Conservation (phyloP, 2,888 invertebrate species). For the Drosophila limbata region DNA sequence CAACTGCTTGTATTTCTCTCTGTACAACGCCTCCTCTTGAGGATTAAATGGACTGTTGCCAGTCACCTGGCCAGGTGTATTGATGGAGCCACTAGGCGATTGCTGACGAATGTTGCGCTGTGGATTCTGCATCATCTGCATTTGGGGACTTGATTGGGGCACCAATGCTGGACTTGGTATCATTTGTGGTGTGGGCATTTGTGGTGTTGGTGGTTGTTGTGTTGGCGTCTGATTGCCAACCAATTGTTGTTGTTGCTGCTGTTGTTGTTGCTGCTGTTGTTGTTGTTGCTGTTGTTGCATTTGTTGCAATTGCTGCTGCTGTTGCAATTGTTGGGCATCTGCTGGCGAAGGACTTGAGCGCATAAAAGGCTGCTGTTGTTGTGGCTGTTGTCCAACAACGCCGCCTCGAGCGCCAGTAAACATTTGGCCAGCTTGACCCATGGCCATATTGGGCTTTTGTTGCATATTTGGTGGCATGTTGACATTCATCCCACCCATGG, state of each 20-base stretch:
- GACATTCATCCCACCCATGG: conserved; percentile 76
- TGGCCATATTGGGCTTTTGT: conserved; percentile 83
- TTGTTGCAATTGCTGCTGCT: conserved; percentile 66
- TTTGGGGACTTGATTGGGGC: conserved; percentile 89
- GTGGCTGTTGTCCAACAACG: conserved; percentile 83
- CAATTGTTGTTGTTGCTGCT: conserved; percentile 72
- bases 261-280: conserved; percentile 84
- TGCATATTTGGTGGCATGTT: conserved; percentile 84
- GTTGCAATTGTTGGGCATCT: conserved; percentile 80
- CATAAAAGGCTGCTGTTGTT: conserved; percentile 90
- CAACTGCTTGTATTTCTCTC: conserved; percentile 96
- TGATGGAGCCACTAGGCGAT: conserved; percentile 93
- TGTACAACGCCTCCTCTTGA: conserved; percentile 94
- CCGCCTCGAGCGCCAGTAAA: conserved; percentile 88
- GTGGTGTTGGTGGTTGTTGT: conserved; percentile 83
- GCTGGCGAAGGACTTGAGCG: conserved; percentile 88
- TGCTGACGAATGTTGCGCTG: conserved; percentile 89
- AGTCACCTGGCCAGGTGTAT: conserved; percentile 89
- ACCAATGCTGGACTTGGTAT: conserved; percentile 90
- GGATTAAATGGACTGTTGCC: conserved; percentile 88
- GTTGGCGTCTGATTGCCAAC: conserved; percentile 75
- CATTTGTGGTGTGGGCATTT: conserved; percentile 87
- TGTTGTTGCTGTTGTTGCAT: conserved; percentile 86
- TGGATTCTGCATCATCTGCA: conserved; percentile 86
- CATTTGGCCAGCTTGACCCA: conserved; percentile 85